Evolutionary conservation across 2,888 invertebrate species (phyloP).

Genomic region (Pemphredon lugubris): DNA sequence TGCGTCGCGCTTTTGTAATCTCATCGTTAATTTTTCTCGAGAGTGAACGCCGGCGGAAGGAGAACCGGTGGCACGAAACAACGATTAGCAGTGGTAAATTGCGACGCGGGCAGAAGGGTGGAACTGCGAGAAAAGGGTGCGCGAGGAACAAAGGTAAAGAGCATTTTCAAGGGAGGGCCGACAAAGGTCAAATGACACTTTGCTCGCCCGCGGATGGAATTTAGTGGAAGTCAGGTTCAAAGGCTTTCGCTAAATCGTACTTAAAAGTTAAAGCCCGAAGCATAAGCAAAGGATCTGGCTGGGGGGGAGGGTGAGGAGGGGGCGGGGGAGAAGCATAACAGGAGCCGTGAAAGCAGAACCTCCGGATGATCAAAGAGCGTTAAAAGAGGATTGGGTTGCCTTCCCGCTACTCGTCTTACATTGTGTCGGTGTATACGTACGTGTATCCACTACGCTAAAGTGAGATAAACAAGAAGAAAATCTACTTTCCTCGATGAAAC

Average conservation of each 20-base stretch:
- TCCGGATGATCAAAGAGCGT: constrained; percentile 68
- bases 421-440: constrained; percentile 1
- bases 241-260: constrained; percentile 67
- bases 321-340: constrained; percentile 48
- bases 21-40: no score
- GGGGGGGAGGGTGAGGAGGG: constrained; percentile 5
- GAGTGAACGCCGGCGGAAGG: no score
- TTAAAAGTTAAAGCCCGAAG: constrained; percentile 60
- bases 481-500: constrained; percentile 5
- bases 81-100: constrained; percentile 4
- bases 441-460: neutral
- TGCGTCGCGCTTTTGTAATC: no score
- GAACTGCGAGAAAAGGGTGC: neutral
- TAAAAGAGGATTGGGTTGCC: constrained; percentile 65
- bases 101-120: neutral
- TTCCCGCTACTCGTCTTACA: constrained; percentile 66
- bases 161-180: constrained; percentile 16
- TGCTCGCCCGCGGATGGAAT: constrained; percentile 25
- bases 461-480: constrained; percentile 17
- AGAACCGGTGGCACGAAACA: constrained; percentile 28
- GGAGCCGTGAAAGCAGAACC: constrained; percentile 60
- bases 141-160: constrained; percentile 17
- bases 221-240: constrained; percentile 54
- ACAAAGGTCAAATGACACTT: constrained; percentile 50
- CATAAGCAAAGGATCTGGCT: constrained; percentile 37